Conservation (phyloP, 2,888 invertebrate genomes). For the Isotomurus palustris region DNA sequence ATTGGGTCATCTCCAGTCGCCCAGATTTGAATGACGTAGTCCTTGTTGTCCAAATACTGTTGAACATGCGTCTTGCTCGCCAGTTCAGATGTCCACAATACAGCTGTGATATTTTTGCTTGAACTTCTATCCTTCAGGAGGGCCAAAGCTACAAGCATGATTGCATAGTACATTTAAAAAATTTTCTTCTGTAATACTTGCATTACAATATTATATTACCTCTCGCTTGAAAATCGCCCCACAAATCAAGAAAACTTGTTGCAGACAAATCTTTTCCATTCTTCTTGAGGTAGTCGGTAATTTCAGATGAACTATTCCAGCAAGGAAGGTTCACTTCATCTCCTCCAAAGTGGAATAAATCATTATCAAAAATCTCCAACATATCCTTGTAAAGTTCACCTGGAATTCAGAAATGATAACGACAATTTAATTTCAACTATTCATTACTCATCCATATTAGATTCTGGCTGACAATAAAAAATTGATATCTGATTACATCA, state of each 20-base stretch:
- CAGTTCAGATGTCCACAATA: slow-evolving; percentile 74
- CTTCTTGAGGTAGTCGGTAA: slow-evolving; percentile 36
- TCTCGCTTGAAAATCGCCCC: slow-evolving; percentile 47
- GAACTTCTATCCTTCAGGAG: slow-evolving; percentile 59
- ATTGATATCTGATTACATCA: background rate
- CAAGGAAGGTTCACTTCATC: slow-evolving; percentile 47
- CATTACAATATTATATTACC: slow-evolving; percentile 18
- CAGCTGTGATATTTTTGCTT: slow-evolving; percentile 59
- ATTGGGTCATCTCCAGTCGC: slow-evolving; percentile 56
- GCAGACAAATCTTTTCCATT: slow-evolving; percentile 39
- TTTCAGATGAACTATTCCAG: slow-evolving; percentile 39
- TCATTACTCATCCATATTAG: background rate
- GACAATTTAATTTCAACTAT: background rate
- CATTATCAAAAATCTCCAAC: slow-evolving; percentile 60
- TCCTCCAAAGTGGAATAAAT: slow-evolving; percentile 48
- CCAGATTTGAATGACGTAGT: slow-evolving; percentile 77
- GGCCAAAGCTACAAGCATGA: slow-evolving; percentile 50
- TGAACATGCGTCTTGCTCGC: slow-evolving; percentile 64
- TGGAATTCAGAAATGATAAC: background rate
- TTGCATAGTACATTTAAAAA: background rate
- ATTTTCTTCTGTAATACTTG: background rate
- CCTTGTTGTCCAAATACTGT: slow-evolving; percentile 63
- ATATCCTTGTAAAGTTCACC: slow-evolving; percentile 68
- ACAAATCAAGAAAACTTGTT: slow-evolving; percentile 52
- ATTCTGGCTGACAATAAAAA: background rate